Conservation (phyloP, 2,113 vertebrate genomes). For the Oryctolagus cuniculus region mOryCun1.1 NC_091449.1:8639501-8640000, state of each 20-base stretch:
- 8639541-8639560: slow-evolving; percentile 11
- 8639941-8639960: neutral
- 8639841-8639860: neutral
- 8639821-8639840: neutral
- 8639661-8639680: neutral
- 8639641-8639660: neutral
- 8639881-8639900: neutral
- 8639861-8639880: neutral
- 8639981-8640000: neutral
- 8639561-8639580: neutral
- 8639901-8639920: neutral
- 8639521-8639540: slow-evolving; percentile 28
- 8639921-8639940: neutral
- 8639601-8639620: neutral
- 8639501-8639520: slow-evolving; percentile 57
- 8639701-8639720: neutral
- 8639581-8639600: neutral
- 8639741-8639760: neutral
- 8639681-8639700: neutral
- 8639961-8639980: neutral
- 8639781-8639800: neutral
- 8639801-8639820: neutral
- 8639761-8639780: neutral
- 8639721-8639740: neutral
- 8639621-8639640: neutral